These are phyloP conservation scores for Pseudorasbora parva DNA, from an alignment of 2,113 vertebrate genomes.

Conservation along the genomic window DNA sequence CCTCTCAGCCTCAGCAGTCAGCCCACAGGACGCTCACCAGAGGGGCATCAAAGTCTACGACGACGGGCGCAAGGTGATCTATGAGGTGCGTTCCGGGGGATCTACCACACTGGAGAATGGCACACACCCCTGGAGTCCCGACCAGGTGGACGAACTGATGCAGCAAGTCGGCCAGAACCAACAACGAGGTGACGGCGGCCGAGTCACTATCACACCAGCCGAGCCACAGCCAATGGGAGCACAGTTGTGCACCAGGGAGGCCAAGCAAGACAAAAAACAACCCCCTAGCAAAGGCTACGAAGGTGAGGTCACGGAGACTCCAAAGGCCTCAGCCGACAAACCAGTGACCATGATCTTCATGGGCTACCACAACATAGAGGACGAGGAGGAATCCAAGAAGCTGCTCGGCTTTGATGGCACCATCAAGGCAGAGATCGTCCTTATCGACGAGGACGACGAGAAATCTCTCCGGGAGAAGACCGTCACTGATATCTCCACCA, in stretches of 20 bases:
- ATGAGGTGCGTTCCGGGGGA: constrained; percentile 89
- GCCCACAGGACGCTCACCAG: constrained; percentile 84
- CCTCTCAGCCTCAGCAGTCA: constrained; percentile 89
- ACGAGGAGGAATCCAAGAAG: constrained; percentile 90
- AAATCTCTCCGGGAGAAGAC: constrained; percentile 94
- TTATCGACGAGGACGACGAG: constrained; percentile 93
- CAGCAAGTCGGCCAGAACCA: constrained; percentile 85
- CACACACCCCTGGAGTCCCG: constrained; percentile 86
- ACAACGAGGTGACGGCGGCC: constrained; percentile 72
- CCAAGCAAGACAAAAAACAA: constrained; percentile 74
- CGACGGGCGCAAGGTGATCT: constrained; percentile 94
- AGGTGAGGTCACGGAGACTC: constrained; percentile 63
- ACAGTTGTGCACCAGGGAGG: constrained; percentile 77
- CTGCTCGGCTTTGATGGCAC: constrained; percentile 93
- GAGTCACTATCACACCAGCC: constrained; percentile 76
- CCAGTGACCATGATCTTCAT: constrained; percentile 98
- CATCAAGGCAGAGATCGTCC: constrained; percentile 86
- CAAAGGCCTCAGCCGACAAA: constrained; percentile 80
- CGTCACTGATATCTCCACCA: constrained; percentile 86
- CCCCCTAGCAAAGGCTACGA: constrained; percentile 64
- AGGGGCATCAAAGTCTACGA: constrained; percentile 95
- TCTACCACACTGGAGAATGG: constrained; percentile 91
- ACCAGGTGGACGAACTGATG: constrained; percentile 89
- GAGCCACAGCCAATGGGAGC: constrained; percentile 59
- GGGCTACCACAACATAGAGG: constrained; percentile 93